Percentiles rank a stretch among this genome's conserved stretches.
These are phyloP conservation scores for Chlorops oryzae DNA, from an alignment of 1,140 invertebrate genomes.

Conservation along the genomic window DNA sequence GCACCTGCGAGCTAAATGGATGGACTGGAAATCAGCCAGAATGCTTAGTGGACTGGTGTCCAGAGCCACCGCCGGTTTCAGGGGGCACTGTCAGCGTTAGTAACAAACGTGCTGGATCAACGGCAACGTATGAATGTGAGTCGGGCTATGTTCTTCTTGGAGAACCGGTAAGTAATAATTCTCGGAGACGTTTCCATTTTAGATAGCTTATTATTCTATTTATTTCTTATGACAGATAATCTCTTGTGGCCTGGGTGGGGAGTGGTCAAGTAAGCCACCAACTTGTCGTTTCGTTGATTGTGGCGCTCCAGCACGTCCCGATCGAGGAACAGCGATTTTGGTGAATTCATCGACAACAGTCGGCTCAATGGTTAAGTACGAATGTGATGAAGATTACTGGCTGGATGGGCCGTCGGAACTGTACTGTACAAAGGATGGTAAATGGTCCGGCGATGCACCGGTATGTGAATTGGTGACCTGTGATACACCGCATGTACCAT, in stretches of 20 bases:
- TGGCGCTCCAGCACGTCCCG: slow-evolving; percentile 69
- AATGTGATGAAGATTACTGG: slow-evolving; percentile 78
- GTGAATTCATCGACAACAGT: slow-evolving; percentile 75
- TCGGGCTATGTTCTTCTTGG: slow-evolving; percentile 81
- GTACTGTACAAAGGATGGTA: slow-evolving; percentile 72
- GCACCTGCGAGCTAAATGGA: slow-evolving; percentile 72
- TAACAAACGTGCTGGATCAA: slow-evolving; percentile 68
- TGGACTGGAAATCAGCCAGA: slow-evolving; percentile 76
- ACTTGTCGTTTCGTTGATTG: slow-evolving; percentile 84
- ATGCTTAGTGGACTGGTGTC: slow-evolving; percentile 81
- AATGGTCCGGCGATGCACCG: slow-evolving; percentile 79
- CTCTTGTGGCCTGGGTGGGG: slow-evolving; percentile 72
- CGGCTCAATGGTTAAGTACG: slow-evolving; percentile 67
- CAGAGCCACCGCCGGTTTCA: slow-evolving; percentile 65
- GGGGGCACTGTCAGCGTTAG: slow-evolving; percentile 64
- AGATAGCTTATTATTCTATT: background rate
- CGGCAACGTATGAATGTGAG: slow-evolving; percentile 73
- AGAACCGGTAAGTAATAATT: slow-evolving; percentile 56
- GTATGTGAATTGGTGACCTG: slow-evolving; percentile 82
- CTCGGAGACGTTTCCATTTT: background rate
- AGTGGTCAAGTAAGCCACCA: slow-evolving; percentile 73
- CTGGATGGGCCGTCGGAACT: slow-evolving; percentile 64
- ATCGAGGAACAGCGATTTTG: slow-evolving; percentile 66
- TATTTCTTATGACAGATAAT: slow-evolving; percentile 54
- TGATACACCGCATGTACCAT: slow-evolving; percentile 76